Evolutionary conservation across 2,113 vertebrate species (phyloP).

Genomic region (Arenaria interpres): DNA sequence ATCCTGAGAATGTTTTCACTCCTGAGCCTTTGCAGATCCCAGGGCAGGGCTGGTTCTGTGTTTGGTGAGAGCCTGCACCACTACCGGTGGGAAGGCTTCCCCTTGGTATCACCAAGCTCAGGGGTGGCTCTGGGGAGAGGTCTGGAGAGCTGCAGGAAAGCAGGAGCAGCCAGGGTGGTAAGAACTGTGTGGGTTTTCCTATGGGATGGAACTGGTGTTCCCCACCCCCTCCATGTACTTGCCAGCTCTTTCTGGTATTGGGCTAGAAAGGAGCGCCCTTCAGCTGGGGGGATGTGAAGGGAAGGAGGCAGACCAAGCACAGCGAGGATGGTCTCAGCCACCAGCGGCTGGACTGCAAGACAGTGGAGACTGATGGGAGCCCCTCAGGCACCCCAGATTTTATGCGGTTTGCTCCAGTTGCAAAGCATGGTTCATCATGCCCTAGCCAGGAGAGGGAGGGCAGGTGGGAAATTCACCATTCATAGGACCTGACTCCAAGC

Average conservation of each 20-base stretch:
- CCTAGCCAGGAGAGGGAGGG: neutral
- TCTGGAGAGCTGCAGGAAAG: neutral
- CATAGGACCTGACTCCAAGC: neutral
- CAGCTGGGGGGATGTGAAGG: neutral
- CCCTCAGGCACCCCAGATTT: neutral
- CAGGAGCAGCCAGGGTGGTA: neutral
- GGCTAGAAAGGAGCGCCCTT: neutral
- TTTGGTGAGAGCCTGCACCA: neutral
- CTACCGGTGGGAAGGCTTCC: neutral
- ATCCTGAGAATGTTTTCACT: neutral
- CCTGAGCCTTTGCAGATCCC: neutral
- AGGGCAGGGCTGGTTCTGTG: fast-evolving
- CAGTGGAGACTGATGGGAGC: neutral
- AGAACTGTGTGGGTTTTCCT: fast-evolving
- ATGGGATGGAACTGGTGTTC: fast-evolving
- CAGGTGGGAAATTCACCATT: neutral
- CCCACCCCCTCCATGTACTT: neutral
- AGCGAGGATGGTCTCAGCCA: neutral
- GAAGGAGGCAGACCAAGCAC: neutral
- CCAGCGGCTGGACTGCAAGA: neutral
- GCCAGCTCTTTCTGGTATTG: neutral
- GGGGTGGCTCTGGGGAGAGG: neutral
- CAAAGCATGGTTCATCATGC: neutral
- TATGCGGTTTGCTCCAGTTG: neutral
- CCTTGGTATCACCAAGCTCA: neutral